Conservation (phyloP, 1,140 invertebrate genomes). For the Nixonia krombeini region DNA sequence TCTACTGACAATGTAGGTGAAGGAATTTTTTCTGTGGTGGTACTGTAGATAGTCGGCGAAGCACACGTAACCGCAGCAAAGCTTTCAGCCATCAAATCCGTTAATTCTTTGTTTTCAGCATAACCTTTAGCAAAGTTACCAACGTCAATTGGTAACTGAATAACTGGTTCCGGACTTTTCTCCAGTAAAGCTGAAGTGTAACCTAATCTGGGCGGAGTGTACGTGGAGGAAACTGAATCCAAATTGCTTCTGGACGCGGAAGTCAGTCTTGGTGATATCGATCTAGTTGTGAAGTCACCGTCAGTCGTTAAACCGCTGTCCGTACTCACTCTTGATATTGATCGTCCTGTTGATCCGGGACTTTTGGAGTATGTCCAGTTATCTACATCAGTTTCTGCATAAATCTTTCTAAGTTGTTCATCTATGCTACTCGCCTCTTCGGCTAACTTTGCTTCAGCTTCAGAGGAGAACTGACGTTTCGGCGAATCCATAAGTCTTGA, state of each 20-base stretch:
- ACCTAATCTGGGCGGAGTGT: slow-evolving; percentile 58
- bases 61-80: slow-evolving; percentile 69
- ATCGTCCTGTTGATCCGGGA: slow-evolving; percentile 66
- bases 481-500: slow-evolving; percentile 76
- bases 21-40: slow-evolving; percentile 71
- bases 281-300: slow-evolving; percentile 67
- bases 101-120: slow-evolving; percentile 69
- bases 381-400: slow-evolving; percentile 77
- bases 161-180: slow-evolving; percentile 62
- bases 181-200: slow-evolving; percentile 61
- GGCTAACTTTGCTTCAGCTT: slow-evolving; percentile 74
- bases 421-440: slow-evolving; percentile 80
- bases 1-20: slow-evolving; percentile 77
- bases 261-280: slow-evolving; percentile 67
- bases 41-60: slow-evolving; percentile 70
- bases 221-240: slow-evolving; percentile 63
- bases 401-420: slow-evolving; percentile 79
- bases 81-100: slow-evolving; percentile 69
- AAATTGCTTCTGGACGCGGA: slow-evolving; percentile 64
- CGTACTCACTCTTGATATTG: slow-evolving; percentile 67
- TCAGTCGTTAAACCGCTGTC: slow-evolving; percentile 68
- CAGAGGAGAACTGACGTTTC: slow-evolving; percentile 71
- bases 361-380: slow-evolving; percentile 82
- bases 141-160: slow-evolving; percentile 67
- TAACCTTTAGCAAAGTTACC: slow-evolving; percentile 69